Percentiles rank a stretch among this genome's conserved stretches.
These are phyloP conservation scores for Brachypalpus laphriformis DNA, from an alignment of 2,888 invertebrate species.

Conservation along the genomic window DNA sequence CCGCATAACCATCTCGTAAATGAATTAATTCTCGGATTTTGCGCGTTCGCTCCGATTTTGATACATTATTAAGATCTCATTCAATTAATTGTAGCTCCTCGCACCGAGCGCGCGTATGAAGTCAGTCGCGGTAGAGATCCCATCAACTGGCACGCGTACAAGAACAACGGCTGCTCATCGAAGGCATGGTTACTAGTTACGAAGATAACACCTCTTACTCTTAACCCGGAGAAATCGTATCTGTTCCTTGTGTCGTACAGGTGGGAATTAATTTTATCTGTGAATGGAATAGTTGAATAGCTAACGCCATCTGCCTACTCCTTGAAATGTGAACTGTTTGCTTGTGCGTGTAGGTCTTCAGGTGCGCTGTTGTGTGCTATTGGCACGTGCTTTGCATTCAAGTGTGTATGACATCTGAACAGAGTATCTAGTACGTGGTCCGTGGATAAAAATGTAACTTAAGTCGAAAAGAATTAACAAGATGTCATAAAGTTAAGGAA, in stretches of 20 bases:
- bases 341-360: conserved; percentile 24
- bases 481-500: conserved; percentile 21
- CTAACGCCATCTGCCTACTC: conserved; percentile 67
- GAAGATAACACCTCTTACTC: conserved; percentile 63
- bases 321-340: conserved; percentile 4
- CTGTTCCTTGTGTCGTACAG: conserved; percentile 58
- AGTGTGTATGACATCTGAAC: conserved; percentile 11
- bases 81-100: conserved; percentile 64
- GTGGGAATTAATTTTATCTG: conserved; percentile 72
- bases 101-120: conserved; percentile 1
- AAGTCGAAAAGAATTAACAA: neutral
- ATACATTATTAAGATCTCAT: conserved; percentile 71
- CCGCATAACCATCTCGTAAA: conserved; percentile 67
- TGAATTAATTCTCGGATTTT: conserved; percentile 68
- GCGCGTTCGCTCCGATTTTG: conserved; percentile 61
- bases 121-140: conserved; percentile 12
- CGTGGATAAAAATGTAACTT: conserved; percentile 1
- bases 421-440: neutral
- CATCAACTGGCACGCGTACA: conserved; percentile 53
- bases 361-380: conserved; percentile 45
- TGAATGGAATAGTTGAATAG: conserved; percentile 73
- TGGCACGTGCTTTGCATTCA: conserved; percentile 73
- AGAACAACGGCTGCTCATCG: conserved; percentile 24
- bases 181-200: conserved; percentile 39
- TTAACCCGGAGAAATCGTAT: conserved; percentile 48